Evolutionary conservation across 1,140 invertebrate genomes (phyloP), one percentile per base, ranked within the genome.

Genomic region (Drosophila sturtevanti): DNA sequence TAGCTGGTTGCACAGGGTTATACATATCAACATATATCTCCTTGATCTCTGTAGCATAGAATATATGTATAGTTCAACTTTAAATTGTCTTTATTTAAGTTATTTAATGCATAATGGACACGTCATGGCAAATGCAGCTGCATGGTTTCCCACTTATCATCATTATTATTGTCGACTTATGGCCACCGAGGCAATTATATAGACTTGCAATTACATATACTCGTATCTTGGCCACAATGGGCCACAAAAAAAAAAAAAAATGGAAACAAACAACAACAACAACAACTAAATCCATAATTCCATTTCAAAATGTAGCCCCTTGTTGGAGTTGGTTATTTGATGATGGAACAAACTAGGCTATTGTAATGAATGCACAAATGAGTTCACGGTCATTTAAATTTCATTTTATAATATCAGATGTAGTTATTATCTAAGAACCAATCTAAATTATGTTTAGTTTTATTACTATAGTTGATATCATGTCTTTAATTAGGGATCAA

Each of bases 71-170:
- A n/a, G n/a, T 31, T 44, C 0, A 14, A 35, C 27, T 31, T 27
- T 56, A 18, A 34, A 9, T 56, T 14, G 31, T 10, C 31, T 56
- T 18, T n/a, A 27, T 31, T 35, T 56, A 10, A 34, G 54, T 35
- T 56, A 34, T 11, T 35, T 27, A 31, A 27, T 31, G n/a, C 7
- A 31, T 31, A 27, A 55, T 16, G n/a, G 27, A 55, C 52, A 55
- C 52, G 52, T 55, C 52, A 24, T 34, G 9, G 54, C 27, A 10
- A 10, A 35, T 56, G 54, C 54, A 56, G 54, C 54, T 56, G 54
- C 54, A 56, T 56, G 54, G 54, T 56, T 56, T 56, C 54, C 54
- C 54, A 56, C 54, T 56, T 56, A 16, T 48, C 41, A 34, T 11
- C 54, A 35, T 56, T 56, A 31, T 56, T 56, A 56, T 56, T 56